Evolutionary conservation across 2,797 vertebrate species (phyloP).

Genomic region (Poeciliopsis paucimaculata): DNA sequence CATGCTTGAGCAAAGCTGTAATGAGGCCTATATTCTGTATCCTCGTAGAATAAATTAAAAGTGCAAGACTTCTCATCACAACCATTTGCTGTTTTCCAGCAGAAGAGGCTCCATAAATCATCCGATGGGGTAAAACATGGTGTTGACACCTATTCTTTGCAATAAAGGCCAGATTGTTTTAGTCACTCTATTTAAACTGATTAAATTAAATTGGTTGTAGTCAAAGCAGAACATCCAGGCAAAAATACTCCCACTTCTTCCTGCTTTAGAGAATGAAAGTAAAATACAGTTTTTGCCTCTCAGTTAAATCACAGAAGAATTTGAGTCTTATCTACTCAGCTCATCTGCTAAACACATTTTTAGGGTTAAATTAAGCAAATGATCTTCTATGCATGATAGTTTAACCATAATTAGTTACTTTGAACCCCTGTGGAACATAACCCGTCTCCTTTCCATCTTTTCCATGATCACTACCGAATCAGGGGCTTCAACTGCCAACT

Average conservation of each 20-base stretch:
- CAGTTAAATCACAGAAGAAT: slow-evolving; percentile 26
- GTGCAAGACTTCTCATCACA: background rate
- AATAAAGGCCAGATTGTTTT: background rate
- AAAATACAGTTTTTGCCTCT: background rate
- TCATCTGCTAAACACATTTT: background rate
- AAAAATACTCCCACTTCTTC: slow-evolving; percentile 13
- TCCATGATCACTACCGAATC: slow-evolving; percentile 10
- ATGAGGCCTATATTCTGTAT: background rate
- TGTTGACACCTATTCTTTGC: background rate
- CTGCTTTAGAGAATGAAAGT: slow-evolving; percentile 10
- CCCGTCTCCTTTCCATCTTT: background rate
- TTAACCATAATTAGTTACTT: background rate
- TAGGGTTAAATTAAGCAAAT: background rate
- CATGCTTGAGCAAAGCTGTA: slow-evolving; percentile 2
- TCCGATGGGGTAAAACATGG: background rate
- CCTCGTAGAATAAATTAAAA: slow-evolving; percentile 2
- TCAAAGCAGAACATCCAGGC: slow-evolving; percentile 6
- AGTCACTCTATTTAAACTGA: background rate
- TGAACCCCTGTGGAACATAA: background rate
- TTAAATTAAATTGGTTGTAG: slow-evolving; percentile 12
- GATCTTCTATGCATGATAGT: background rate
- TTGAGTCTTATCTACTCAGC: slow-evolving; percentile 14
- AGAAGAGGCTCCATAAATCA: slow-evolving; percentile 4
- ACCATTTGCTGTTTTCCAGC: slow-evolving; percentile 3
- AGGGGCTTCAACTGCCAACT: slow-evolving; percentile 27